A percentile compares a stretch with the other conserved stretches of the same genome.
These are phyloP conservation scores for Anomalospiza imberbis DNA, from an alignment of 2,797 vertebrate species.

Conservation along the genomic window DNA sequence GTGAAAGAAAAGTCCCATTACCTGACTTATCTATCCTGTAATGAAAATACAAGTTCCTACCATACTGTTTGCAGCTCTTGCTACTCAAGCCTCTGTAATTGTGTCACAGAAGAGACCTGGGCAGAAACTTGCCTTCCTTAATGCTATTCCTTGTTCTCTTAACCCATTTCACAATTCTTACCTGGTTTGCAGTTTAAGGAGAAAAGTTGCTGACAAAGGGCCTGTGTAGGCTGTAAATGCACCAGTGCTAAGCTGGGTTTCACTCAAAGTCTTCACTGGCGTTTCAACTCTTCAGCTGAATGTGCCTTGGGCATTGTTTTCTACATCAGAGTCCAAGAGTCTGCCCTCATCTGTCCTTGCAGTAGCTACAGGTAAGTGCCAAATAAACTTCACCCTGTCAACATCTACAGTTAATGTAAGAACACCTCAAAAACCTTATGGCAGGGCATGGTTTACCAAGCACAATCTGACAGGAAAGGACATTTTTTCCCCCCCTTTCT, in stretches of 20 bases:
- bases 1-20: background rate
- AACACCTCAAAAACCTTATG: background rate
- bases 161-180: slow-evolving; percentile 4
- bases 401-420: background rate
- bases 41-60: background rate
- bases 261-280: background rate
- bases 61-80: background rate
- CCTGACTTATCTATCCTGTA: background rate
- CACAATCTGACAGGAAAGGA: background rate
- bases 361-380: background rate
- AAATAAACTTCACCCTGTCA: background rate
- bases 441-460: background rate
- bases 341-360: background rate
- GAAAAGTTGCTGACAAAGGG: background rate
- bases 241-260: background rate
- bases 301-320: background rate
- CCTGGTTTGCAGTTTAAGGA: background rate
- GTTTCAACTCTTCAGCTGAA: background rate
- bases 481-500: background rate
- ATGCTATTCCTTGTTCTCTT: background rate
- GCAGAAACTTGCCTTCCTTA: background rate
- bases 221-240: background rate
- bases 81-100: background rate
- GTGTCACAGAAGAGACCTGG: background rate
- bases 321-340: background rate